Evolutionary conservation across 1,140 invertebrate species (phyloP).

Genomic region (Solen grandis): DNA sequence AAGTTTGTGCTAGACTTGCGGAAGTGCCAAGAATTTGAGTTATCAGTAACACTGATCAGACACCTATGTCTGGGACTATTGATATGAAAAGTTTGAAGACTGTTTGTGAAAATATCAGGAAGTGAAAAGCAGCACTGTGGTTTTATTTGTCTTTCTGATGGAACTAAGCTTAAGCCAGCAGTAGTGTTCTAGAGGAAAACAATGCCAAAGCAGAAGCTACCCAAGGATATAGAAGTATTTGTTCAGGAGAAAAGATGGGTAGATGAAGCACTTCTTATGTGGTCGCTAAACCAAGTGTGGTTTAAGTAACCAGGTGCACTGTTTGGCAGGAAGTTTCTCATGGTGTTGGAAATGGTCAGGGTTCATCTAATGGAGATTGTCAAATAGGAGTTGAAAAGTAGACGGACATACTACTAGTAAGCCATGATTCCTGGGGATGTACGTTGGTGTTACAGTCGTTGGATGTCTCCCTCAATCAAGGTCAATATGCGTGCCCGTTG

Average conservation of each 20-base stretch:
- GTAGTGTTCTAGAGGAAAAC: conserved; percentile 69
- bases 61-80: too few relatives aligned
- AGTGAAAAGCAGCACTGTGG: too few relatives aligned
- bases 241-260: conserved; percentile 65
- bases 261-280: conserved; percentile 30
- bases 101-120: too few relatives aligned
- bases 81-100: too few relatives aligned
- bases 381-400: conserved; percentile 15
- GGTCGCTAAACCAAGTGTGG: conserved; percentile 62
- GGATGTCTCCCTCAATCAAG: conserved; percentile 61
- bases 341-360: conserved; percentile 54
- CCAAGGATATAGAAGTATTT: conserved; percentile 42
- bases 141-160: conserved; percentile 54
- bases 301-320: conserved; percentile 36
- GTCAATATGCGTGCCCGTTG: too few relatives aligned
- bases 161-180: conserved; percentile 69
- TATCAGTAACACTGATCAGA: too few relatives aligned
- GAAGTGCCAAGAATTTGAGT: too few relatives aligned
- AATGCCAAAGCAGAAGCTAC: conserved; percentile 52
- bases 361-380: conserved; percentile 32
- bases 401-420: conserved; percentile 17
- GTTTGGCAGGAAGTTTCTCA: neutral
- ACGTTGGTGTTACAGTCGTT: conserved; percentile 56
- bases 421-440: conserved; percentile 53
- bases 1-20: too few relatives aligned